Evolutionary conservation across 2,113 vertebrate species (phyloP), one percentile per base, ranked within the genome.

Genomic region (Vidua macroura): DNA sequence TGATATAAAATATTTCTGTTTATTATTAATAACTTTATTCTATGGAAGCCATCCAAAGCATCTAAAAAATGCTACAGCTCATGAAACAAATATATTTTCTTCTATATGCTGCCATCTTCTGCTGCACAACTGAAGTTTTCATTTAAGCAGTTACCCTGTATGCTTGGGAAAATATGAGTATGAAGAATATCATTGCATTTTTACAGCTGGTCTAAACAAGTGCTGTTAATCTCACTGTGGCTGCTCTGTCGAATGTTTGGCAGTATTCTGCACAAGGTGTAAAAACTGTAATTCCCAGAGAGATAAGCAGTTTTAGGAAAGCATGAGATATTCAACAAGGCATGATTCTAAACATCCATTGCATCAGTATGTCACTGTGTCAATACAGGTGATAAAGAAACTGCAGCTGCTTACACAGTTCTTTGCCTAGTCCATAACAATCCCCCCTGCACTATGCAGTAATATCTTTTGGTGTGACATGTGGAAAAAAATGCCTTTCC

Each of bases 31-130:
- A 55, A 64, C 27, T 30, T 63, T 79, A 60, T 67, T 90, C 44
- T 67, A 41, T 44, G 68, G 75, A 95, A 91, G 59, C 13, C 22
- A 28, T 88, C n/a, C 67, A 90, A 92, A 88, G 33, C 30, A 91
- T 31, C 13, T 82, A 67, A 89, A 91, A 80, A 77, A 43, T 44
- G 24, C 37, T 92, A 91, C 2, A 17, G 35, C 39, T 95, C 48
- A 39, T 35, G 63, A 69, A 92, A 58, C 28, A 79, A 89, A 49
- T 7, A 5, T 59, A 92, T 94, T 95, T 92, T 94, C 75, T 90
- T 96, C 82, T 83, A 53, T 79, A 84, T 95, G 67, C 96, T 96
- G 91, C 91, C 96, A 97, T 92, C 89, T 95, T 96, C 91, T 95
- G 95, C 91, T 97, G 51, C 49, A 83, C 55, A 77, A 79, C 1